Evolutionary conservation across 2,113 vertebrate genomes (phyloP).

Genomic region (Alexandromys fortis): DNA sequence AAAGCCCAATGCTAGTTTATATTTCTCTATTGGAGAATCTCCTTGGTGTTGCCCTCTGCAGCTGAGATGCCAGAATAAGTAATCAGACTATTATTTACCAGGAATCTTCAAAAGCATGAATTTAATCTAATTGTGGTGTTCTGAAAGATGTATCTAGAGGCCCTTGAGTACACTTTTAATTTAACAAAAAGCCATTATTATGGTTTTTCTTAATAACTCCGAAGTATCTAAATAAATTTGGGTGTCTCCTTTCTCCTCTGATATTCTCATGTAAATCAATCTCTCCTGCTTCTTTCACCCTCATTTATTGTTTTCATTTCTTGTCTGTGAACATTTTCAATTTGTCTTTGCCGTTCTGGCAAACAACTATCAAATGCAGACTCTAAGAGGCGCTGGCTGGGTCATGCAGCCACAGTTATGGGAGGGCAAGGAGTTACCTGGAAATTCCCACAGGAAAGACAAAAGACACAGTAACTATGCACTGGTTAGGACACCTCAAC

Average conservation of each 20-base stretch:
- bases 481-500: not conserved
- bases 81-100: constrained; percentile 62
- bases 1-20: constrained; percentile 13
- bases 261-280: constrained; percentile 65
- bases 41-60: constrained; percentile 55
- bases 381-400: not conserved
- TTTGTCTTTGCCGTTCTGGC: constrained; percentile 38
- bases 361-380: not conserved
- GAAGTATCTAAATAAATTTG: constrained; percentile 58
- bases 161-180: constrained; percentile 62
- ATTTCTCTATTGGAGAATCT: constrained; percentile 40
- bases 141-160: constrained; percentile 59
- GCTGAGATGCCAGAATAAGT: constrained; percentile 62
- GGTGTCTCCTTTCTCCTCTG: constrained; percentile 7
- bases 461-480: not conserved
- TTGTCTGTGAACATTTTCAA: constrained; percentile 45
- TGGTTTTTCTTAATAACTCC: constrained; percentile 57
- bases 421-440: not conserved
- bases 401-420: not conserved
- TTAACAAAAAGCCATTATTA: constrained; percentile 43
- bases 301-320: constrained; percentile 52
- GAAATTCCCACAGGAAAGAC: not conserved
- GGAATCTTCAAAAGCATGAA: constrained; percentile 18
- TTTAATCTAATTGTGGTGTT: constrained; percentile 58
- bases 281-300: not conserved